phyloP scores from a whole-genome alignment of 2,888 invertebrate genomes.

The Fabriciana adippe region DNA sequence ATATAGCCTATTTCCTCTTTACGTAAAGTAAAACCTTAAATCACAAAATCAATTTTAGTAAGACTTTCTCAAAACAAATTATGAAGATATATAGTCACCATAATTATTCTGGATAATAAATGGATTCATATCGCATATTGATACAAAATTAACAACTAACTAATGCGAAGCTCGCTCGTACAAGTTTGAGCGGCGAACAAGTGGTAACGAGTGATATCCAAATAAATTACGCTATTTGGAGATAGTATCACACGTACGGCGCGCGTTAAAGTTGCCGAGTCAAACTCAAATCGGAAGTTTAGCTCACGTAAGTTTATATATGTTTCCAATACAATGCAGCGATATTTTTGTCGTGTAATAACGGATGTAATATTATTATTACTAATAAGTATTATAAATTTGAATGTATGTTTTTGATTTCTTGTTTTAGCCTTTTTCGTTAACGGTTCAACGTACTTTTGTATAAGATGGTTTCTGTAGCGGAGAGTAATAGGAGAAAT shows the following conservation, averaged over 20 bases:
- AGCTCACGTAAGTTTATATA: conserved; percentile 48
- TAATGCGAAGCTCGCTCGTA: conserved; percentile 39
- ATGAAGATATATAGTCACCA: background rate
- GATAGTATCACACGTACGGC: conserved; percentile 49
- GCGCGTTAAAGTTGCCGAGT: conserved; percentile 49
- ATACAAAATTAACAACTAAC: conserved; percentile 40
- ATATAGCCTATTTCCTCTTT: too few relatives aligned
- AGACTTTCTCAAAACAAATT: background rate
- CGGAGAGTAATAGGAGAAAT: too few relatives aligned
- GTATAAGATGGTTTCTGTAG: too few relatives aligned
- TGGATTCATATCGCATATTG: conserved; percentile 32
- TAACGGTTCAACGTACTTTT: too few relatives aligned
- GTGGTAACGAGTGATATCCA: conserved; percentile 45
- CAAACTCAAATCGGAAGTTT: conserved; percentile 56
- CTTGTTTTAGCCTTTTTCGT: too few relatives aligned
- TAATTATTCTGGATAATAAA: conserved; percentile 11
- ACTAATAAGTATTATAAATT: background rate
- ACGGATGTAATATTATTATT: background rate
- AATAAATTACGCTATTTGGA: conserved; percentile 46
- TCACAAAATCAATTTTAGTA: background rate
- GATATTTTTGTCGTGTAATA: conserved; percentile 2
- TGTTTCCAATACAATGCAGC: conserved; percentile 28
- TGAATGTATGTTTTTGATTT: background rate
- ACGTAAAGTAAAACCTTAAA: too few relatives aligned
- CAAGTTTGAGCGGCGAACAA: conserved; percentile 43